A percentile compares a stretch with the other conserved stretches of the same genome.
These are phyloP conservation scores for Alouatta palliata DNA, from an alignment of 2,113 vertebrate genomes.

Conservation along the genomic window DNA sequence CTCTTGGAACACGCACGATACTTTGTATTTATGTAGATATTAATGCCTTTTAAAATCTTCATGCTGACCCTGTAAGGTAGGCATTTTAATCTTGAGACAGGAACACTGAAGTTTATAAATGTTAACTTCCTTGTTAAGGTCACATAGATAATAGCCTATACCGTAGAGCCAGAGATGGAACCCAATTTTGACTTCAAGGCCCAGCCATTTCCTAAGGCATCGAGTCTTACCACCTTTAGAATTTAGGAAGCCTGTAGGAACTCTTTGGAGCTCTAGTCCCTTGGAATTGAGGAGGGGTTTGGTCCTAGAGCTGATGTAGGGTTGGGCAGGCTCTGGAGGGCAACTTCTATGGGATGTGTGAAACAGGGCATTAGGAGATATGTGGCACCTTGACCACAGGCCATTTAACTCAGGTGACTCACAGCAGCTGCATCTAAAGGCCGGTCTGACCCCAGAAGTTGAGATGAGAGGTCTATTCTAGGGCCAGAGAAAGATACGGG, in stretches of 20 bases:
- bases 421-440: background rate
- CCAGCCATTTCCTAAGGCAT: background rate
- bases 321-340: background rate
- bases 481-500: background rate
- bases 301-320: background rate
- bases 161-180: background rate
- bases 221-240: background rate
- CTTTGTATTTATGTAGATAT: background rate
- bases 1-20: background rate
- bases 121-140: background rate
- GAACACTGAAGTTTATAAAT: background rate
- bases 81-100: background rate
- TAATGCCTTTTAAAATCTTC: background rate
- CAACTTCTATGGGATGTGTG: background rate
- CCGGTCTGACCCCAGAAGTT: background rate
- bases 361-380: background rate
- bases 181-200: background rate
- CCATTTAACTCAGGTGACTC: background rate
- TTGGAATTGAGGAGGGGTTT: background rate
- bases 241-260: background rate
- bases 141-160: background rate
- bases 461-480: background rate
- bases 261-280: background rate
- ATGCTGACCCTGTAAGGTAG: background rate
- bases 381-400: background rate